A percentile compares a stretch with the other conserved stretches of the same genome.
These are phyloP conservation scores for Schizotus pectinicornis DNA, from an alignment of 2,888 invertebrate genomes.

Conservation along the genomic window DNA sequence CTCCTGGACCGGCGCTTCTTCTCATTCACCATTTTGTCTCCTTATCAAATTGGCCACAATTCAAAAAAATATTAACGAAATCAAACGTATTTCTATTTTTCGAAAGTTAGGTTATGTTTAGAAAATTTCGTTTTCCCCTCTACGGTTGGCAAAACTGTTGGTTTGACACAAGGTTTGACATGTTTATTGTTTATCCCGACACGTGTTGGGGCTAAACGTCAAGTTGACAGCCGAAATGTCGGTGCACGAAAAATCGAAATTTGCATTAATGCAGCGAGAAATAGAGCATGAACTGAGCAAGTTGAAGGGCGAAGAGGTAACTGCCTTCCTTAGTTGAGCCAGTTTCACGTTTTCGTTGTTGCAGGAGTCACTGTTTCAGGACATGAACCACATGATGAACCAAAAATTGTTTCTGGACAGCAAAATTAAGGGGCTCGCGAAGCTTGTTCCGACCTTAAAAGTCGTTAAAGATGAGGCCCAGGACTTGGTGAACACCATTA, in stretches of 20 bases:
- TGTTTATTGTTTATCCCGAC: neutral
- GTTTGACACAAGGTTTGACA: too few species aligned
- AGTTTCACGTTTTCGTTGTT: conserved; percentile 28
- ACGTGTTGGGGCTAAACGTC: neutral
- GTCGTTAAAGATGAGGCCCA: conserved; percentile 79
- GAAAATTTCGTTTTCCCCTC: too few species aligned
- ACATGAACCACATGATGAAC: conserved; percentile 73
- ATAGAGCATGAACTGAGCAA: conserved; percentile 64
- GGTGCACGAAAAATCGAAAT: conserved; percentile 16
- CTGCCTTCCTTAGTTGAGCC: neutral
- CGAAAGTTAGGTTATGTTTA: conserved; percentile 3
- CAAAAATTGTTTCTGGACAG: conserved; percentile 79
- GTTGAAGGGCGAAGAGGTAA: conserved; percentile 66
- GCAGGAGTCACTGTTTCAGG: conserved; percentile 73
- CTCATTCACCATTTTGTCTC: conserved; percentile 51
- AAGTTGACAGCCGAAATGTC: conserved; percentile 9
- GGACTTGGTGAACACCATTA: conserved; percentile 83
- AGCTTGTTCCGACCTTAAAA: conserved; percentile 80
- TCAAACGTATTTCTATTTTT: too few species aligned
- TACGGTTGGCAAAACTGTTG: too few species aligned
- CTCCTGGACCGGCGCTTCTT: conserved; percentile 57
- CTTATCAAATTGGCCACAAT: too few species aligned
- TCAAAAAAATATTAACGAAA: conserved; percentile 7
- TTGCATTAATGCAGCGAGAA: conserved; percentile 58
- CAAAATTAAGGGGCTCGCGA: conserved; percentile 80